Evolutionary conservation across 2,113 vertebrate species (phyloP), one percentile per base, ranked within the genome.

Genomic region (Crotalus tigris): DNA sequence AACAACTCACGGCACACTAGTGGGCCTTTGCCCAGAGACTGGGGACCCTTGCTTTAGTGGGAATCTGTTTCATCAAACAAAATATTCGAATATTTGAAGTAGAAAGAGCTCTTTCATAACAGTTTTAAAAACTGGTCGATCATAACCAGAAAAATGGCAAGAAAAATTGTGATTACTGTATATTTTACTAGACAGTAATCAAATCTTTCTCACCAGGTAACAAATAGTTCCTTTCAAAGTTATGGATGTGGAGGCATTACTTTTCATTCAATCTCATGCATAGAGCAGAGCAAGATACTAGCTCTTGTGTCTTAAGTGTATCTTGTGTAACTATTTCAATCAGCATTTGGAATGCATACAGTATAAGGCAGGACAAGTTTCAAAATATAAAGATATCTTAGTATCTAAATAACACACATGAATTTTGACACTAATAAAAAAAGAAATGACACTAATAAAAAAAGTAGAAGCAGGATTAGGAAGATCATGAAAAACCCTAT

Each of bases 371-470:
- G 93, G 91, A 93, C 39, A 93, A 89, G 0, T 89, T 0, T 55
- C n/a, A 90, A 59, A 87, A 94, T 95, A 95, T 94, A 86, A 94
- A 96, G 89, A 39, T 89, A 92, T 92, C 55, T 93, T 94, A 8
- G 1, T 1, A 75, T 88, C 46, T 15, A 95, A 96, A 87, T 4
- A 93, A 92, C 2, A 85, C 53, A 95, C 90, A 91, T 91, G 93
- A 91, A 95, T 96, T 46, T 2, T 94, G 94, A 92, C 94, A 96
- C 21, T 29, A 11, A 61, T 92, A 91, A 93, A 94, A 88, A 88
- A 33, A 15, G 8, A n/a, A 49, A 86, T 58, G 26, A 39, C 39
- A 39, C 39, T 39, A 39, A 39, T 39, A 39, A 44, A 86, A 69
- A 95, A 92, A 92, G 69, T 86, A 29, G 15, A n/a, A 12, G 26